Base-by-base conservation (phyloP, 2,113 vertebrate genomes). In the Crotalus viridis region DNA sequence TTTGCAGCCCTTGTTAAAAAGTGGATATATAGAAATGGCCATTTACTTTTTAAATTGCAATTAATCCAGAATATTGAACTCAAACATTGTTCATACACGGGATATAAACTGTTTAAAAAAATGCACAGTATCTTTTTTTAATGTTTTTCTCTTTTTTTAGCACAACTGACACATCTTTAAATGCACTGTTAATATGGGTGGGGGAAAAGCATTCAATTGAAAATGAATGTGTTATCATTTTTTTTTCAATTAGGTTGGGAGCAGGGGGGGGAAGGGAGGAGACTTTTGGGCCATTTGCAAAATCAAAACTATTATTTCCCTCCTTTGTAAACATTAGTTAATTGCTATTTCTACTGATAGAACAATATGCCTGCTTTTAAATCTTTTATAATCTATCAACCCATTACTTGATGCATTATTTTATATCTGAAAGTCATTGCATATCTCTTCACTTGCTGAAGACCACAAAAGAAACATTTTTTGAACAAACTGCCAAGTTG, bases 381-480 rank as follows among this genome's bases (percentile, higher is more conserved):
- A 74, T 89, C 92, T 94, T 92, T 92, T 28, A 6, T 64, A 91
- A 1, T 86, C 1, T 90, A 94, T 39, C 93, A 89, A 89, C 54
- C 94, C 89, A 4, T 87, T 90, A 92, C 54, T 88, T 91, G 52
- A 9, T 93, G 87, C 15, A 6, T 74, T 55, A 55, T 55, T 95
- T 87, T 64, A 26, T 87, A 86, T 81, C 33, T 94, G 91, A 19
- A 43, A 90, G 61, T 26, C 88, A 90, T 21, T 56, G 24, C 64
- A 24, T 48, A 26, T 48, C 39, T 91, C 90, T 94, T 94, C 91
- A 95, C 88, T 94, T 95, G 94, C 95, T 95, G 93, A 95, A 97
- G 94, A 94, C 24, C 93, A 94, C 86, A 88, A 92, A 85, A 88
- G 74, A 96, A 95, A 51, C 90, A 89, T 19, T 1, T 87, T 43